phyloP scores from a whole-genome alignment of 2,888 invertebrate species.

The Doris montereyensis region DNA sequence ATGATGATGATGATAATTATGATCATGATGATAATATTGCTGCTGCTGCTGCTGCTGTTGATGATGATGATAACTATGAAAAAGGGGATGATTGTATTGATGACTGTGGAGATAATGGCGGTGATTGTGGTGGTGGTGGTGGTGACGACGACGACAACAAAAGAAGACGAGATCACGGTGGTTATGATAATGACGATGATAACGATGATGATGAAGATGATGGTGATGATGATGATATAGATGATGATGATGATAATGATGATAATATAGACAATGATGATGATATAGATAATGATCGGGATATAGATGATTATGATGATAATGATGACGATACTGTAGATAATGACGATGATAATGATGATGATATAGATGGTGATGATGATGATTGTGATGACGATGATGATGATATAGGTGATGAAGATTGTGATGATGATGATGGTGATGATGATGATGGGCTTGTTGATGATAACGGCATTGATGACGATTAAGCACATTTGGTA shows the following conservation, averaged over 20 bases:
- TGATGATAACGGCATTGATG: neutral
- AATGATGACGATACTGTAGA: neutral
- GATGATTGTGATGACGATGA: neutral
- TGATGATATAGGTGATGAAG: neutral
- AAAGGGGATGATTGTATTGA: conserved; percentile 29
- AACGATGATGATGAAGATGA: conserved; percentile 12
- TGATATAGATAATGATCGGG: conserved; percentile 7
- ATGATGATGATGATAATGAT: conserved; percentile 22
- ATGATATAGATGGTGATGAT: neutral
- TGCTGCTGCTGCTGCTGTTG: neutral
- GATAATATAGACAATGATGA: conserved; percentile 17
- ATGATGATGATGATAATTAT: conserved; percentile 31
- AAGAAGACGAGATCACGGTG: conserved; percentile 23
- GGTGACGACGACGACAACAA: neutral
- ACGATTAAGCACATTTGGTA: neutral
- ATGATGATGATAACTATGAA: conserved; percentile 26
- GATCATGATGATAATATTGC: conserved; percentile 33
- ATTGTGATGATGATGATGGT: neutral
- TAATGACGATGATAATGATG: neutral
- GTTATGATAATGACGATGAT: conserved; percentile 7
- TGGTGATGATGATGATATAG: conserved; percentile 23
- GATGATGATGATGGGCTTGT: neutral
- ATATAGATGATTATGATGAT: neutral
- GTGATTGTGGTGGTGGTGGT: neutral
- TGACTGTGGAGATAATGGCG: neutral